Percentiles rank a stretch among this genome's conserved stretches.
These are phyloP conservation scores for Mythimna pallens DNA, from an alignment of 2,888 invertebrate species.

Conservation along the genomic window DNA sequence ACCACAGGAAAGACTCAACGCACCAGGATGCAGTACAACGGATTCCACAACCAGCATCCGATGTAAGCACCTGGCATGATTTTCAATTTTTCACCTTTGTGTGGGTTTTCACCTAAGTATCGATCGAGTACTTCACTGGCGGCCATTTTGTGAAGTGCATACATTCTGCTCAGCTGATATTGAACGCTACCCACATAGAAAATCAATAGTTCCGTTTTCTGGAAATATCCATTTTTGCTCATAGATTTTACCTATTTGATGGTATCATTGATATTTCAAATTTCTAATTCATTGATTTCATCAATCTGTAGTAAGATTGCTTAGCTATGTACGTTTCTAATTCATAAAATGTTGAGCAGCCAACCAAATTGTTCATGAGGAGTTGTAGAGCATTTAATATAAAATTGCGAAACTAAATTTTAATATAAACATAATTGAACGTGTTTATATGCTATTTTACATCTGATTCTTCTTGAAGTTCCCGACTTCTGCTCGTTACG, in stretches of 20 bases:
- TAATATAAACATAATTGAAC: neutral
- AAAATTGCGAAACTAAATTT: neutral
- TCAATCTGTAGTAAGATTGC: neutral
- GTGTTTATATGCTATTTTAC: neutral
- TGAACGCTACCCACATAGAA: slow-evolving; percentile 72
- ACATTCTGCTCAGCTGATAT: slow-evolving; percentile 79
- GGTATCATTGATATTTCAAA: neutral
- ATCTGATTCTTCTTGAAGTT: neutral
- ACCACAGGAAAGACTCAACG: slow-evolving; percentile 71
- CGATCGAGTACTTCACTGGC: slow-evolving; percentile 70
- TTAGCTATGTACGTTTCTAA: neutral
- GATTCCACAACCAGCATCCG: slow-evolving; percentile 89
- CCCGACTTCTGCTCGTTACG: neutral
- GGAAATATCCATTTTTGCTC: slow-evolving; percentile 13
- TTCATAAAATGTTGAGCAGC: slow-evolving; percentile 2
- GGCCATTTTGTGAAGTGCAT: slow-evolving; percentile 89
- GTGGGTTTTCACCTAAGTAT: slow-evolving; percentile 43
- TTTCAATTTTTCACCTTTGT: slow-evolving; percentile 28
- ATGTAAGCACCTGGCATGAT: slow-evolving; percentile 79
- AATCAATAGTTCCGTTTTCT: slow-evolving; percentile 63
- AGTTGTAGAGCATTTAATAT: slow-evolving; percentile 3
- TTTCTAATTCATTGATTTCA: neutral
- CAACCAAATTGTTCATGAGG: slow-evolving; percentile 13
- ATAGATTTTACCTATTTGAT: neutral
- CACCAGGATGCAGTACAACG: slow-evolving; percentile 89